Percentiles rank a stretch among this genome's conserved stretches.
phyloP scores from a whole-genome alignment of 2,888 invertebrate species.

The Drosophila acutilabella region DNA sequence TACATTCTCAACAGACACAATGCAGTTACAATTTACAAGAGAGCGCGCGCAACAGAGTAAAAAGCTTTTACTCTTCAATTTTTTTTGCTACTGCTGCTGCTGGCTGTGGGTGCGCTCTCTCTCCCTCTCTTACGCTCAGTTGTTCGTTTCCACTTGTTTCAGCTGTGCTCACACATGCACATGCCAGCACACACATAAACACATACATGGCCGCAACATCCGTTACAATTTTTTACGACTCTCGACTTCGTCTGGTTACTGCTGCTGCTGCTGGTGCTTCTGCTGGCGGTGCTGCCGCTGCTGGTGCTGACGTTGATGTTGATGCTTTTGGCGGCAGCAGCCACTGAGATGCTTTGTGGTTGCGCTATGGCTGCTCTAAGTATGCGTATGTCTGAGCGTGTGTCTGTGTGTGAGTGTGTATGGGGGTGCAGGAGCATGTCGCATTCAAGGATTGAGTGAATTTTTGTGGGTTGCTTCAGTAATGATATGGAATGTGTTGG shows the following conservation, averaged over 20 bases:
- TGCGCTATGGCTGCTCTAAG: conserved; percentile 51
- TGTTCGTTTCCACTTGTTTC: conserved; percentile 77
- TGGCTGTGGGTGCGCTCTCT: conserved; percentile 19
- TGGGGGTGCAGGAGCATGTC: conserved; percentile 52
- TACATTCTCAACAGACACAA: conserved; percentile 59
- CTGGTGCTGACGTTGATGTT: conserved; percentile 72
- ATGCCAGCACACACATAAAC: conserved; percentile 29
- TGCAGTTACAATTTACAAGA: conserved; percentile 68
- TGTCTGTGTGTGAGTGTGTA: conserved; percentile 17
- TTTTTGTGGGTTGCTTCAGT: conserved; percentile 81
- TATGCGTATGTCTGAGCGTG: conserved; percentile 20
- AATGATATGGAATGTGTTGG: conserved; percentile 83
- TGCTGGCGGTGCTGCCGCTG: conserved; percentile 53
- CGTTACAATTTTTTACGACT: conserved; percentile 80
- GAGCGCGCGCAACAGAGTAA: conserved; percentile 45
- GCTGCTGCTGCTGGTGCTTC: conserved; percentile 27
- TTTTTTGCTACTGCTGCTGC: conserved; percentile 9
- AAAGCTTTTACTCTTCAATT: conserved; percentile 50
- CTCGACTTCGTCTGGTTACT: conserved; percentile 47
- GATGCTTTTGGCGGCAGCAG: conserved; percentile 68
- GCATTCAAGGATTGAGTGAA: conserved; percentile 81
- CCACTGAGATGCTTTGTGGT: conserved; percentile 65
- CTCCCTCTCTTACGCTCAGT: conserved; percentile 35
- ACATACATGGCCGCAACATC: conserved; percentile 78
- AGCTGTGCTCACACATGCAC: conserved; percentile 25